Evolutionary conservation across 2,113 vertebrate species (phyloP), one percentile per base, ranked within the genome.

Genomic region (Apeltes quadracus): DNA sequence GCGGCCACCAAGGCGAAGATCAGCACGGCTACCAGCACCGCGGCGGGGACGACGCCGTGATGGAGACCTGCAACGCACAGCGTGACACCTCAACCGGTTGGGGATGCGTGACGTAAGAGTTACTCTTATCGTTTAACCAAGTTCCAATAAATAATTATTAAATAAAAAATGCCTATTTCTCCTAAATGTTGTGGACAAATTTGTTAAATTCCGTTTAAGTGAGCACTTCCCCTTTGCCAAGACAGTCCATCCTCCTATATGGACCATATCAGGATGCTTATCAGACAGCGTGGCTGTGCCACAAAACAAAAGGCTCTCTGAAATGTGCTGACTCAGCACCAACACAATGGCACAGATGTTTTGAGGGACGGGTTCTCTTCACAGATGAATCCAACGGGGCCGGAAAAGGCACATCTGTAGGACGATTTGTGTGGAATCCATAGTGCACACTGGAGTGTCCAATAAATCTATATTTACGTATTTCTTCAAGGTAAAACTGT

Each of bases 31-130:
- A 94, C 85, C 63, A 94, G 67, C 56, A 96, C 87, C 1, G 93
- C 90, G 8, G 94, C 83, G 29, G 93, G 88, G 32, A 93, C 78
- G 1, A 94, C 23, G 0, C 92, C 90, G 48, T 84, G 87, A 81
- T 94, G 91, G 4, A 94, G 87, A 69, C 81, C 97, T 98, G 86
- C 79, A 94, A 92, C 0, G 74, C 32, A 82, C 76, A 90, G 55
- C 29, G 20, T 11, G 8, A 69, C 1, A 58, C 22, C 34, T 72
- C 32, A 34, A 7, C 32, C 5, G 32, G 32, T 34, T 34, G 29
- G 5, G 5, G 29, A 32, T 5, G 29, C 29, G 27, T 32, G 16
- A 14, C 32, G 4, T 29, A 32, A 56, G 15, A 55, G 27, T 14
- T 55, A 27, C 18, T 55, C 53, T 18, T 1, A 58, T 38, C 56